A percentile compares a stretch with the other conserved stretches of the same genome.
These are phyloP conservation scores for Tenthredo notha DNA, from an alignment of 2,888 invertebrate genomes.

Conservation along the genomic window DNA sequence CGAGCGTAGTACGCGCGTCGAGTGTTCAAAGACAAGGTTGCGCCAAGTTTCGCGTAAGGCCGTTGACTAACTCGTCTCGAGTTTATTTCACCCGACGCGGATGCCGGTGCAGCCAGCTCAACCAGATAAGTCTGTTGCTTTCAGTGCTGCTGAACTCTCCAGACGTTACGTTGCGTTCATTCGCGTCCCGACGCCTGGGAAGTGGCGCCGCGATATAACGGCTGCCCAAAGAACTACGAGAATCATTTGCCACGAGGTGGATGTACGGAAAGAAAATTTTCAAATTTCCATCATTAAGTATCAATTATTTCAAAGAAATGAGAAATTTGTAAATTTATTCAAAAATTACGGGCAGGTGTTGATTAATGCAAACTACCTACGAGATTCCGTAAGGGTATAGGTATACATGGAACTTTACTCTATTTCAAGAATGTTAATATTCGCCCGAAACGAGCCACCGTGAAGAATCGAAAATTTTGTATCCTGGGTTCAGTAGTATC, in stretches of 20 bases:
- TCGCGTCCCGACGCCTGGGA: slow-evolving; percentile 35
- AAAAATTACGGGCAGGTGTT: background rate
- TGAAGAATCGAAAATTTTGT: slow-evolving; percentile 21
- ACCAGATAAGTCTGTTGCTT: slow-evolving; percentile 32
- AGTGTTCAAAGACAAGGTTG: slow-evolving; percentile 46
- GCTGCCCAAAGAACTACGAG: background rate
- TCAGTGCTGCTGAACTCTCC: slow-evolving; percentile 43
- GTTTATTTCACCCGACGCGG: slow-evolving; percentile 35
- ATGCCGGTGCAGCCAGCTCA: slow-evolving; percentile 10
- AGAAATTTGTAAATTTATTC: background rate
- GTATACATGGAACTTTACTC: background rate
- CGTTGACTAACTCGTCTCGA: slow-evolving; percentile 41
- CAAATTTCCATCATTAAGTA: background rate
- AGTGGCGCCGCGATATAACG: slow-evolving; percentile 43
- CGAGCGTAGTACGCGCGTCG: slow-evolving; percentile 47
- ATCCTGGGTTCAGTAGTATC: background rate
- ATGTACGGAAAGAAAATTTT: background rate
- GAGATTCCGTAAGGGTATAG: background rate
- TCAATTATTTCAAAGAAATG: background rate
- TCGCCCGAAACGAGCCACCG: slow-evolving; percentile 18
- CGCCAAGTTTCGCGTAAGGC: slow-evolving; percentile 51
- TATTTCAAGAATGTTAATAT: slow-evolving; percentile 1
- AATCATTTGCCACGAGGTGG: background rate
- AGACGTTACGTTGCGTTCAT: background rate
- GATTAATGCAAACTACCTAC: background rate